A percentile compares a stretch with the other conserved stretches of the same genome.
Evolutionary conservation across 2,888 invertebrate genomes (phyloP).

Genomic region (Diploptera punctata): DNA sequence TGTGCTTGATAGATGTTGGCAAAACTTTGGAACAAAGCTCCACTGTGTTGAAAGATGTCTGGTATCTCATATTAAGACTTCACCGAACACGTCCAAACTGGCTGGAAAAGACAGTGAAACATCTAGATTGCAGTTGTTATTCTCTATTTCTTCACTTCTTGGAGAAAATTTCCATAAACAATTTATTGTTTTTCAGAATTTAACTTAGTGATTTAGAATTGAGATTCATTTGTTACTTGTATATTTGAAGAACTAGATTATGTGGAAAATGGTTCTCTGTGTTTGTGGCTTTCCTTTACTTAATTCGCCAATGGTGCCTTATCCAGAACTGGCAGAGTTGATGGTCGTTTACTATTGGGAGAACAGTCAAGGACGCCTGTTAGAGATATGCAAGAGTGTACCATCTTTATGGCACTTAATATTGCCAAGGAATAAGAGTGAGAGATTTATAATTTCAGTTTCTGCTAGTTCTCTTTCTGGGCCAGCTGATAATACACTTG

Average conservation of each 20-base stretch:
- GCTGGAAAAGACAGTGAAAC: constrained; percentile 50
- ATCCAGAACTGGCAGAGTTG: neutral
- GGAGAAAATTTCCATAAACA: constrained; percentile 10
- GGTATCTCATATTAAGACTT: constrained; percentile 42
- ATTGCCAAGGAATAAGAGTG: constrained; percentile 58
- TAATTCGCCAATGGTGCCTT: neutral
- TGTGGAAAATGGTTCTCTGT: constrained; percentile 15
- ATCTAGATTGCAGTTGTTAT: constrained; percentile 13
- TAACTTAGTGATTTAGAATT: constrained; percentile 28
- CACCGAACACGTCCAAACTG: too few relatives aligned
- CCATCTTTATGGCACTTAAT: constrained; percentile 69
- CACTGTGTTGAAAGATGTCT: constrained; percentile 39
- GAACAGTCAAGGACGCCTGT: constrained; percentile 55
- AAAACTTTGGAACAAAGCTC: too few relatives aligned
- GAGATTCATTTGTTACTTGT: constrained; percentile 12
- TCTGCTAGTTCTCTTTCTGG: too few relatives aligned
- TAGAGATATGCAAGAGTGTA: constrained; percentile 63
- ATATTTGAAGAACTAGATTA: constrained; percentile 37
- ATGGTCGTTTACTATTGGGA: constrained; percentile 17
- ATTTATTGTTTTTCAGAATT: neutral
- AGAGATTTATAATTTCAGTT: constrained; percentile 53
- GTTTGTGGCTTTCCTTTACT: constrained; percentile 41
- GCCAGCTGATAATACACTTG: constrained; percentile 66
- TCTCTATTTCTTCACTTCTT: constrained; percentile 30
- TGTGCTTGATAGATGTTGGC: too few relatives aligned